These are phyloP conservation scores for Pteronura brasiliensis DNA, from an alignment of 2,113 vertebrate species.

Conservation along the genomic window DNA sequence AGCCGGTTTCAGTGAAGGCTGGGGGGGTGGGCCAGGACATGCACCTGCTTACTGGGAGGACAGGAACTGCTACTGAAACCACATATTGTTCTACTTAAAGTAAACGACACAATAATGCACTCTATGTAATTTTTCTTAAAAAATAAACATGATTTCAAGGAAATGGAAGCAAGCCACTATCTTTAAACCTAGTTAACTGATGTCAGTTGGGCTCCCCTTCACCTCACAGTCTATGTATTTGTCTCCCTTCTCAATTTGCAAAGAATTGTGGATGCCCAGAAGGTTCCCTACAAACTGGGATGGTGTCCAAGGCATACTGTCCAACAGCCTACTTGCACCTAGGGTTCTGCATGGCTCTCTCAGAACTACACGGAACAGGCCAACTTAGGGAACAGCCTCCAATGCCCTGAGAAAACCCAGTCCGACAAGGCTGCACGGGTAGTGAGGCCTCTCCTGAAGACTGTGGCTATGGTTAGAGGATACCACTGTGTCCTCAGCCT, in stretches of 20 bases:
- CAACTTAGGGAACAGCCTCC: background rate
- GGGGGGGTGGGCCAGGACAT: background rate
- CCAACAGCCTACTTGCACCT: background rate
- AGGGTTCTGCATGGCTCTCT: background rate
- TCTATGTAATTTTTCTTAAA: background rate
- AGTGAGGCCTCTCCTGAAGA: background rate
- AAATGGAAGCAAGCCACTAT: background rate
- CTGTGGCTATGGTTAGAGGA: no score
- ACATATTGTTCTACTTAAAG: background rate
- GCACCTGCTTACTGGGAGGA: background rate
- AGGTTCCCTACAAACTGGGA: background rate
- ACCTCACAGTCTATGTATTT: background rate
- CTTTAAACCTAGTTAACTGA: background rate
- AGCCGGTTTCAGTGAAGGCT: background rate
- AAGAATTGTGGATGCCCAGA: background rate
- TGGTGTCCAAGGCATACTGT: background rate
- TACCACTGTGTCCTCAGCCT: accelerated
- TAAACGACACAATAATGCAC: background rate
- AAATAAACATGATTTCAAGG: background rate
- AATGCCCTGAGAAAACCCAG: background rate
- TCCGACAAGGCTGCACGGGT: accelerated
- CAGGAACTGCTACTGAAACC: background rate
- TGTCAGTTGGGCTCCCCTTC: background rate
- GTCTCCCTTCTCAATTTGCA: background rate
- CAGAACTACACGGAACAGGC: background rate